These are phyloP conservation scores for Telmatherina bonti DNA, from an alignment of 2,797 vertebrate genomes.

Conservation along the genomic window DNA sequence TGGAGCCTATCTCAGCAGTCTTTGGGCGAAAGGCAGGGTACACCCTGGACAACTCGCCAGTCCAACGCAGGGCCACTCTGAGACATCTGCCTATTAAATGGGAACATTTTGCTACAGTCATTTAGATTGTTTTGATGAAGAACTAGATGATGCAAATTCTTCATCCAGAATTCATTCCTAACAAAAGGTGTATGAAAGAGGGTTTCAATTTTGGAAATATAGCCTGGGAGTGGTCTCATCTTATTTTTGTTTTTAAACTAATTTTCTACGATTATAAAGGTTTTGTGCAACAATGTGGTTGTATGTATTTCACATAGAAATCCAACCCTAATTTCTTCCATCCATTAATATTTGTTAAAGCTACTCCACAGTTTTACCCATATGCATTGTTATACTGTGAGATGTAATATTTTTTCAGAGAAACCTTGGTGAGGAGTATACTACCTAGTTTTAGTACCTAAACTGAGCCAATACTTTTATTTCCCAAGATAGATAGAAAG, in stretches of 20 bases:
- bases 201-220: conserved; percentile 13
- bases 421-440: no score
- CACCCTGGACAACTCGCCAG: no score
- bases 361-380: no score
- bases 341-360: background rate
- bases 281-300: background rate
- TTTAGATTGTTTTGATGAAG: conserved; percentile 24
- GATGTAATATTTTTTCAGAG: no score
- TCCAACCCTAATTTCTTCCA: background rate
- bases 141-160: conserved; percentile 10
- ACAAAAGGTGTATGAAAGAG: conserved; percentile 20
- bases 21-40: no score
- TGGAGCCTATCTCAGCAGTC: no score
- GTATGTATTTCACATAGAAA: conserved; percentile 1
- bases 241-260: background rate
- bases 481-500: no score
- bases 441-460: background rate
- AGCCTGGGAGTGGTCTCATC: background rate
- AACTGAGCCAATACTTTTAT: background rate
- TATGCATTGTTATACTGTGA: no score
- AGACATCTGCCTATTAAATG: conserved; percentile 20
- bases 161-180: background rate
- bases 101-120: conserved; percentile 1
- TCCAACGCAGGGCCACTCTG: no score
- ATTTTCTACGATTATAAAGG: no score